These are phyloP conservation scores for Myrmophylax atrothorax DNA, from an alignment of 2,113 vertebrate species.

Conservation along the genomic window DNA sequence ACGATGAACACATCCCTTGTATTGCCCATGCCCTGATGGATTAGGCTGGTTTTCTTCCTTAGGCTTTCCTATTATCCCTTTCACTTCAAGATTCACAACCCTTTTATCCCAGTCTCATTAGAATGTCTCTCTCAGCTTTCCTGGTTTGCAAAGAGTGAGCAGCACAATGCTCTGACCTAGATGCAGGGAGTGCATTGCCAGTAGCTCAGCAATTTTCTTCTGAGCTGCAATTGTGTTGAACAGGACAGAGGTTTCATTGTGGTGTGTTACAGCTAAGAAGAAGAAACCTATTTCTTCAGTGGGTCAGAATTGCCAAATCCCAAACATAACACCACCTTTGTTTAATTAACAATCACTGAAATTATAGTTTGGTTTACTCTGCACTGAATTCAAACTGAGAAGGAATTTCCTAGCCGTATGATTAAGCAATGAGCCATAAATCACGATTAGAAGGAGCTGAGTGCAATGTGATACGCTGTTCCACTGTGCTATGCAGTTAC, in stretches of 20 bases:
- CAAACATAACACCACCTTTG: not conserved
- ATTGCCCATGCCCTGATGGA: not conserved
- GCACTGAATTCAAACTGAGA: not conserved
- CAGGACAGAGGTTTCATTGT: not conserved
- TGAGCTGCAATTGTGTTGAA: not conserved
- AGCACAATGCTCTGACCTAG: constrained; percentile 24
- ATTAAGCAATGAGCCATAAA: not conserved
- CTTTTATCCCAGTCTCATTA: not conserved
- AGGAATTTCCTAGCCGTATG: not conserved
- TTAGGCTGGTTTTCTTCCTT: not conserved
- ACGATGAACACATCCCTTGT: not conserved
- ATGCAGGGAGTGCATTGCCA: constrained; percentile 2
- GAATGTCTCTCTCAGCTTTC: not conserved
- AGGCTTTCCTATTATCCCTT: not conserved
- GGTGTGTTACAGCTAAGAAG: not conserved
- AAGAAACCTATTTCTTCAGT: not conserved
- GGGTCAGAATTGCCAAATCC: not conserved
- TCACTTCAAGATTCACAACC: not conserved
- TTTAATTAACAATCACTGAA: not conserved
- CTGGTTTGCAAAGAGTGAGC: not conserved
- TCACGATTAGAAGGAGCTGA: not conserved
- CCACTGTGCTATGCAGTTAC: not conserved
- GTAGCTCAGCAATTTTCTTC: constrained; percentile 22
- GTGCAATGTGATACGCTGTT: not conserved
- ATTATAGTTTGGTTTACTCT: not conserved